phyloP scores from a whole-genome alignment of 1,140 invertebrate species.

The Pogonus chalceus region DNA sequence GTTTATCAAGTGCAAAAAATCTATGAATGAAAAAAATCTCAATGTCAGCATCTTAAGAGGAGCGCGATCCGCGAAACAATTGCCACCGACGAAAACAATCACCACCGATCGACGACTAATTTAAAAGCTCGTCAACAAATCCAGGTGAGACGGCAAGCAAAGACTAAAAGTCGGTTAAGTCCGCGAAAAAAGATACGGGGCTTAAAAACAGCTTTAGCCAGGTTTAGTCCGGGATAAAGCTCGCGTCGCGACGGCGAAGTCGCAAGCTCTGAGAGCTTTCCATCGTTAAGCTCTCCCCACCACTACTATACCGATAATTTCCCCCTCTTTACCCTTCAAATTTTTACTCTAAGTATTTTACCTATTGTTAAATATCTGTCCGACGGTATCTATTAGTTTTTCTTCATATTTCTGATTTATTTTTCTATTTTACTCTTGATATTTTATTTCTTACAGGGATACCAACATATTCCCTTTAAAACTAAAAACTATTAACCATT shows the following conservation, averaged over 20 bases:
- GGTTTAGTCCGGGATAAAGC: slow-evolving; percentile 33
- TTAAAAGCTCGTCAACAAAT: slow-evolving; percentile 28
- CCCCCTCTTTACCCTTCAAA: slow-evolving; percentile 15
- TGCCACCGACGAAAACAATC: not conserved
- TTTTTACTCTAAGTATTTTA: too few species aligned
- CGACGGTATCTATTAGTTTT: too few species aligned
- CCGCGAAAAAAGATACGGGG: slow-evolving; percentile 30
- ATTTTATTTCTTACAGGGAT: not conserved
- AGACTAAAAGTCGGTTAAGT: slow-evolving; percentile 33
- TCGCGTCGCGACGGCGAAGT: slow-evolving; percentile 28
- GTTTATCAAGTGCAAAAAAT: not conserved
- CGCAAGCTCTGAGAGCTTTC: slow-evolving; percentile 32
- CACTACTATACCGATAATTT: slow-evolving; percentile 5
- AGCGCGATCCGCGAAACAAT: too few species aligned
- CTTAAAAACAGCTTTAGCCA: slow-evolving; percentile 34
- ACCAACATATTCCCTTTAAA: too few species aligned
- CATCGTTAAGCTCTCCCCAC: slow-evolving; percentile 12
- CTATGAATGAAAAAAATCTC: not conserved
- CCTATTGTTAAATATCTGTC: too few species aligned
- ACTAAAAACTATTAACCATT: too few species aligned
- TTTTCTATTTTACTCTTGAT: too few species aligned
- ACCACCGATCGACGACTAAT: slow-evolving; percentile 8
- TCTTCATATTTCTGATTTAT: too few species aligned
- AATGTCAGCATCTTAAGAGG: not conserved
- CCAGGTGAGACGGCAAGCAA: slow-evolving; percentile 32